phyloP scores from a whole-genome alignment of 2,888 invertebrate genomes.

The Tryphoninae sp. region DNA sequence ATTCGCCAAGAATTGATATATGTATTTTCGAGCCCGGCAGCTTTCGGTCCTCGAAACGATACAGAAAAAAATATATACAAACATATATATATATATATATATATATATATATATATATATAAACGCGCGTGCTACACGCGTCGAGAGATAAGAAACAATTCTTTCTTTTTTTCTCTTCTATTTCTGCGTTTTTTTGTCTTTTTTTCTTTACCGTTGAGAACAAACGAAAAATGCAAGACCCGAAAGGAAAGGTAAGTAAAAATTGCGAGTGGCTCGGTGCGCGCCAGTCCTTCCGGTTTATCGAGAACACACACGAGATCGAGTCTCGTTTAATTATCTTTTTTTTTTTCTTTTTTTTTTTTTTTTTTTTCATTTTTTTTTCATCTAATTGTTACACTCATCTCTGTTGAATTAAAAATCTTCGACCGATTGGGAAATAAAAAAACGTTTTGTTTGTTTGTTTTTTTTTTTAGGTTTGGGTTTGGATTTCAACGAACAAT shows the following conservation, averaged over 20 bases:
- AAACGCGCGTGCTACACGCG: neutral
- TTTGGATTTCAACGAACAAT: conserved; percentile 24
- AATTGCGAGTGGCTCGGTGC: conserved; percentile 79
- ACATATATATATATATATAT: neutral
- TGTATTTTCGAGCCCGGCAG: conserved; percentile 53
- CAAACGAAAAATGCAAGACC: conserved; percentile 35
- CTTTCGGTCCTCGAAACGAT: conserved; percentile 56
- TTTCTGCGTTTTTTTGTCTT: conserved; percentile 18
- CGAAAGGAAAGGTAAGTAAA: conserved; percentile 32
- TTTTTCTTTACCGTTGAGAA: conserved; percentile 50
- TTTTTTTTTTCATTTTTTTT: conserved; percentile 18
- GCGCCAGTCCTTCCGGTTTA: conserved; percentile 66
- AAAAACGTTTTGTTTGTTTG: neutral
- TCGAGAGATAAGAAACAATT: neutral
- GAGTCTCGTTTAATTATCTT: conserved; percentile 1
- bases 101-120: conserved; percentile 6
- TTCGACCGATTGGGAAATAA: neutral
- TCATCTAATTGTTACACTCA: neutral
- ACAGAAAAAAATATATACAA: conserved; percentile 41
- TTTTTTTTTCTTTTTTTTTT: neutral
- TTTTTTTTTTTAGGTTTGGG: neutral
- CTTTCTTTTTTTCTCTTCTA: conserved; percentile 20
- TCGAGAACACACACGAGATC: conserved; percentile 4
- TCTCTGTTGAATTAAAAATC: neutral
- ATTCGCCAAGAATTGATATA: conserved; percentile 19